Evolutionary conservation across 1,140 invertebrate species (phyloP).

Genomic region (Thaumetopoea pityocampa): DNA sequence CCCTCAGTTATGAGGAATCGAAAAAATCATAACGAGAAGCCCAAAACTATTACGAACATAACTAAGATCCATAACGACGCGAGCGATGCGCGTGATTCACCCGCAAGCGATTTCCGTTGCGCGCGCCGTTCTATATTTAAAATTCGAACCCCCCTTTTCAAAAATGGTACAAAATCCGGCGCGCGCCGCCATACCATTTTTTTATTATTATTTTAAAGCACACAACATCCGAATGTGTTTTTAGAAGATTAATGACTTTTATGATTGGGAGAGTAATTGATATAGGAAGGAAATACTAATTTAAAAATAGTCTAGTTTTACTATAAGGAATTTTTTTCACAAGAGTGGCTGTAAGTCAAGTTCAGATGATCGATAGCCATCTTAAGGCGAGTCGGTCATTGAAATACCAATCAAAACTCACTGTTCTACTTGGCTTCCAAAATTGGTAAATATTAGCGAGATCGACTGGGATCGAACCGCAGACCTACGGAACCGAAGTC

Average conservation of each 20-base stretch:
- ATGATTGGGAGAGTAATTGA: not conserved
- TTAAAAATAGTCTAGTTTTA: too few relatives aligned
- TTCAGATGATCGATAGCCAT: too few relatives aligned
- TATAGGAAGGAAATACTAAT: too few relatives aligned
- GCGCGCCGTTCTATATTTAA: constrained; percentile 35
- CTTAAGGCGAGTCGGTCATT: too few relatives aligned
- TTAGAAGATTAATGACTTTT: too few relatives aligned
- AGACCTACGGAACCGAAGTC: too few relatives aligned
- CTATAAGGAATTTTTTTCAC: too few relatives aligned
- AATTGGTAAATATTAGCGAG: too few relatives aligned
- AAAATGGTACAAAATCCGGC: constrained; percentile 43
- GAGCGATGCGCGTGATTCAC: constrained; percentile 31
- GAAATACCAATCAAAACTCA: too few relatives aligned
- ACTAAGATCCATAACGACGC: constrained; percentile 10
- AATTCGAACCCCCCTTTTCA: constrained; percentile 38
- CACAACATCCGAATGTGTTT: constrained; percentile 19
- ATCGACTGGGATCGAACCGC: too few relatives aligned
- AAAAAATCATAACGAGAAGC: not conserved
- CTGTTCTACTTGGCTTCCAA: too few relatives aligned
- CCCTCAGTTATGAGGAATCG: not conserved
- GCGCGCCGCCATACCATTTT: constrained; percentile 31
- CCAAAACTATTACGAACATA: not conserved
- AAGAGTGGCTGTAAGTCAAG: too few relatives aligned
- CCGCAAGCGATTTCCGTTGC: constrained; percentile 38
- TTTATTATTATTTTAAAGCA: constrained; percentile 38